Base-by-base conservation (phyloP, 37 sponge, comb jelly and placozoan species). In the Mnemiopsis leidyi region DNA sequence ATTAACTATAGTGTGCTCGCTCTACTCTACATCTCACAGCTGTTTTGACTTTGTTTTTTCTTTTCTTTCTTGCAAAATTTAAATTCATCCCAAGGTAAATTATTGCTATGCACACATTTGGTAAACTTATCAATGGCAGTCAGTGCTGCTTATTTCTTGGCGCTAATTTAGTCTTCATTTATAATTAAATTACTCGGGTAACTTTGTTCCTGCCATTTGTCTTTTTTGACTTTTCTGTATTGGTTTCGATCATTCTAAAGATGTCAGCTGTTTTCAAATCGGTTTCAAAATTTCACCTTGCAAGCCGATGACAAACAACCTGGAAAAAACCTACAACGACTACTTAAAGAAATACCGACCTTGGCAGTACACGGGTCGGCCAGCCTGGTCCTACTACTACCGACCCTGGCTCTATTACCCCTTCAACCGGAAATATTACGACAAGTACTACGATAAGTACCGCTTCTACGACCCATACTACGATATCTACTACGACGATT, bases 371-470 rank as follows among this genome's bases (percentile, higher is more conserved):
- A 33, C 35, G 1, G 79, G 79, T 9, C 32, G 79, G 7, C 35
- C 79, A 1, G 33, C 79, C 20, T 77, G 79, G 61, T 28, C 32
- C 36, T 85, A 85, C 29, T 85, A 85, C 61, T 85, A 85, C 90
- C 39, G 90, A 20, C 90, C 90, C 61, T 85, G 90, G 90, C 39
- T 28, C 24, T 85, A 39, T 29, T 40, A 85, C 90, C 90, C 90
- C 90, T 85, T 39, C 90, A 85, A 85, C 36, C 1, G 79, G 79
- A 31, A 34, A 20, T 77, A 77, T 18, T 77, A 77, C 36, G 79
- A 77, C 33, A 69, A 69, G 73, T 69, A 69, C 29, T 23, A 20
- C 23, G 9, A 23, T 25, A 33, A 77, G 7, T 28, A 77, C 33
- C 61, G 9, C 13, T 48, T 18, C 61, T 77, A 77, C 79, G 79